A percentile compares a stretch with the other conserved stretches of the same genome.
phyloP scores from a whole-genome alignment of 2,888 invertebrate species.

The Philonicus albiceps region DNA sequence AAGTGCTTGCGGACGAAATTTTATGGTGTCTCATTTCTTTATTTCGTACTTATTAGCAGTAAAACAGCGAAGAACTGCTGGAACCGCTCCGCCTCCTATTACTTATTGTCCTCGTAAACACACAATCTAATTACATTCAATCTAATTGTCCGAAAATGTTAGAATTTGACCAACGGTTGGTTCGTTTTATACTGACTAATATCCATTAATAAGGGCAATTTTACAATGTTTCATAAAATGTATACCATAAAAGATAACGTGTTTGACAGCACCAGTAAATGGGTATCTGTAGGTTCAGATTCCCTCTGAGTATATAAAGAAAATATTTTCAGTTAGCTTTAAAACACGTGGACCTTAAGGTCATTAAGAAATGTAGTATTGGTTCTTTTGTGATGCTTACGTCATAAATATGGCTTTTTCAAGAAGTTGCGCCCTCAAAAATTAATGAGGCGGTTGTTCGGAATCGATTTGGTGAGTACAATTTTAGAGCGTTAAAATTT shows the following conservation, averaged over 20 bases:
- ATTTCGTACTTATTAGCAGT: neutral
- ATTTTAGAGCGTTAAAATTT: neutral
- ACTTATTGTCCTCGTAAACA: neutral
- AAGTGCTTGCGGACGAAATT: neutral
- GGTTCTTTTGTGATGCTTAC: neutral
- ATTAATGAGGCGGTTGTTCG: neutral
- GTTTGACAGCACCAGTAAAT: neutral
- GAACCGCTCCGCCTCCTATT: neutral
- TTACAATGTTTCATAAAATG: neutral
- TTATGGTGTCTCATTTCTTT: neutral
- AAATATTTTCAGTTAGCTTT: neutral
- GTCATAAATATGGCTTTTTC: neutral
- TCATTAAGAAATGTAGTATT: neutral
- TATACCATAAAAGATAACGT: neutral
- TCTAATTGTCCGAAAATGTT: neutral
- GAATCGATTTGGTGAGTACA: neutral
- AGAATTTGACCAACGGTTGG: neutral
- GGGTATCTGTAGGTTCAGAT: neutral
- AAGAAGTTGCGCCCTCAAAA: neutral
- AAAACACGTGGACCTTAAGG: neutral
- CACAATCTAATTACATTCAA: neutral
- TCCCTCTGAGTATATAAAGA: neutral
- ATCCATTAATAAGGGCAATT: neutral
- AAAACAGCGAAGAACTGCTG: neutral
- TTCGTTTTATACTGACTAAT: neutral